Evolutionary conservation across 1,140 invertebrate species (phyloP), one percentile per base, ranked within the genome.

Genomic region (Bombus affinis): DNA sequence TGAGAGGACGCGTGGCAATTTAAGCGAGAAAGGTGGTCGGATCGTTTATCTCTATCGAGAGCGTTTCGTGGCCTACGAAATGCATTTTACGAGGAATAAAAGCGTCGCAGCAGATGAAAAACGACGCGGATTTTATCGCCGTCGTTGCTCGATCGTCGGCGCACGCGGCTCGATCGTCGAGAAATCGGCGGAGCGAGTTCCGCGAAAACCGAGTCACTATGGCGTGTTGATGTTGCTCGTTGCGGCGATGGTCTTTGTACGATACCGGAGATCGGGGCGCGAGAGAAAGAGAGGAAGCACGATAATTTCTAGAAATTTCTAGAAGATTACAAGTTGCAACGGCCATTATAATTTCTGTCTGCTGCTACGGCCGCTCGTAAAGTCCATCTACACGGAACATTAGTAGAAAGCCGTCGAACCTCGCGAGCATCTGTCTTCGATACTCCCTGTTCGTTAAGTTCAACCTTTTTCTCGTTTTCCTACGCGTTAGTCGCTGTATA

Each of bases 31-130:
- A 85, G n/a, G 47, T 47, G 42, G 15, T 10, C 37, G 37, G 25
- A 76, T 65, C 47, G 37, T 78, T 89, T 85, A 88, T 85, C 78
- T 85, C 37, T 57, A 44, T 59, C 65, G 22, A 13, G 37, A 53
- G 10, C 71, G 13, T 35, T 66, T 25, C n/a, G 53, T 65, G 22
- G 12, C 10, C 59, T 32, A 25, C 62, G 65, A 70, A 42, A 42
- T 59, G 47, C 39, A 12, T 3, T 66, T 84, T 79, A 79, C 70
- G 75, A 73, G 73, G 53, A 76, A 89, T 85, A 85, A 88, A 81
- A 85, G 57, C 32, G 39, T 65, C 37, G 39, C 12, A 42, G 25
- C 47, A 62, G 35, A 70, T 53, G 47, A 53, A 53, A 53, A 53
- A 53, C 47, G 47, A 53, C 47, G 47, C 47, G 47, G 18, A 1